Evolutionary conservation across 37 sponge, comb jelly and placozoan species (phyloP), one percentile per base, ranked within the genome.

Genomic region (Chondrilla cf. caribensis): DNA sequence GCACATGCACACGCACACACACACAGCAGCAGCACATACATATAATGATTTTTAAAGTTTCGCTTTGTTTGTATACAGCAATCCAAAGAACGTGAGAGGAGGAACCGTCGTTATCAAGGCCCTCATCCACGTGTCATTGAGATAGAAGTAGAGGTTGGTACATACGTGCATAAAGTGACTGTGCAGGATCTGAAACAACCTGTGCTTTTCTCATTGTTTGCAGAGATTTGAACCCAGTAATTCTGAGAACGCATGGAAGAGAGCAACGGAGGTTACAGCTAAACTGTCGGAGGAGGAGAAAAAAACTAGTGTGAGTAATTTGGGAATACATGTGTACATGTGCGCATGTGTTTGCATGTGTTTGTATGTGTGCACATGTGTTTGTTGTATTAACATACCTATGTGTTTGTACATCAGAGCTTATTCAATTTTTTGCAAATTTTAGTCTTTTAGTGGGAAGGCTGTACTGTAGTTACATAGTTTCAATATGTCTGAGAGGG

Each of bases 181-280:
- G n/a, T n/a, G n/a, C n/a, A n/a, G n/a, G n/a, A n/a, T n/a, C n/a
- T n/a, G n/a, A n/a, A n/a, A n/a, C n/a, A n/a, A n/a, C n/a, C n/a
- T n/a, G n/a, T n/a, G n/a, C n/a, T n/a, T n/a, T n/a, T n/a, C n/a
- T n/a, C n/a, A n/a, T n/a, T n/a, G n/a, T n/a, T n/a, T n/a, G n/a
- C n/a, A n/a, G n/a, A n/a, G n/a, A n/a, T 81, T 87, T 24, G 88
- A 90, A 33, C 71, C 92, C 35, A 42, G 81, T 36, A 88, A 87
- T 35, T 80, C 95, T 29, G 92, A 88, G 59, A 40, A 83, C 1
- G 62, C 51, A 2, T 94, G 95, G 95, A 38, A 58, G n/a, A 72
- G 89, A 37, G 60, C 72, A 8, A 5, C 28, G 2, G 76, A 79
- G 33, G 42, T n/a, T 6, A 6, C 11, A 0, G 54, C 15, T 15